phyloP scores from a whole-genome alignment of 2,888 invertebrate species.

The Dicyrtomina minuta region DNA sequence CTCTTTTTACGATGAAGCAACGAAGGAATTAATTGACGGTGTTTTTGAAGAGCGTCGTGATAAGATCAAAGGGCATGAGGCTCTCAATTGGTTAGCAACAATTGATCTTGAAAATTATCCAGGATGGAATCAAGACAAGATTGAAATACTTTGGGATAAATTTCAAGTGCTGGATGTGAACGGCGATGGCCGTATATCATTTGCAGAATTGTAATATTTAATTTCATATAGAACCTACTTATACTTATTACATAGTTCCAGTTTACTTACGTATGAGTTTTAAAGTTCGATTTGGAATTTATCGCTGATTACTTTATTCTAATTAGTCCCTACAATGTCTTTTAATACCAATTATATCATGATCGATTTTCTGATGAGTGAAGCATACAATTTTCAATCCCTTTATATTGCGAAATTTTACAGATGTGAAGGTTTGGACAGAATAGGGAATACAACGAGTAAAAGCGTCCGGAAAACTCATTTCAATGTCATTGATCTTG shows the following conservation, averaged over 20 bases:
- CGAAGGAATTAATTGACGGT: constrained; percentile 31
- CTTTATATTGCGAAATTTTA: no score
- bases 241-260: no score
- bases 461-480: constrained; percentile 25
- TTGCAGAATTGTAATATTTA: constrained; percentile 42
- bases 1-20: constrained; percentile 32
- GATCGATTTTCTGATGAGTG: no score
- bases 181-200: constrained; percentile 36
- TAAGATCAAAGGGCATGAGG: constrained; percentile 21
- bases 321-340: no score
- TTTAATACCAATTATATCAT: no score
- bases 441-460: constrained; percentile 36
- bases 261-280: no score
- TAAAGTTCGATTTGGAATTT: no score
- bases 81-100: background rate
- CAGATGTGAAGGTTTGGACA: constrained; percentile 26
- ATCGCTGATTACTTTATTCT: no score
- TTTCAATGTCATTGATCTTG: constrained; percentile 28
- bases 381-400: no score
- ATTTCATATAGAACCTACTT: no score
- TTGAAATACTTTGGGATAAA: constrained; percentile 35
- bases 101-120: constrained; percentile 36
- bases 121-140: constrained; percentile 37
- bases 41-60: constrained; percentile 35
- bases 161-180: constrained; percentile 39